These are phyloP conservation scores for Neomorphus geoffroyi DNA, from an alignment of 2,797 vertebrate genomes.

Conservation along the genomic window DNA sequence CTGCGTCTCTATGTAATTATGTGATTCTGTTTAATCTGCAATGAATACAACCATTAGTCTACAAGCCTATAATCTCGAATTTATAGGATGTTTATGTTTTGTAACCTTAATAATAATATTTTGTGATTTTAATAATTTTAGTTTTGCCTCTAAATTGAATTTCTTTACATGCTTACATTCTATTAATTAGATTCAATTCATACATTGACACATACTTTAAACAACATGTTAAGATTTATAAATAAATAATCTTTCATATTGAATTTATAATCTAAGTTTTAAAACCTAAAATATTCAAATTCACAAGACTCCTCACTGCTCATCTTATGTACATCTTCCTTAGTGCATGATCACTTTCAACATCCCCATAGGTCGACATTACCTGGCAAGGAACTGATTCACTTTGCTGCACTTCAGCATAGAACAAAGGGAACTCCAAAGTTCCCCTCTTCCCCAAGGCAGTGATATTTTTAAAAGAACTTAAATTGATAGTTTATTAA, in stretches of 20 bases:
- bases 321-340: not conserved
- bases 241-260: not conserved
- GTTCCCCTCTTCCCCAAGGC: not conserved
- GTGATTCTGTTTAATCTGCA: not conserved
- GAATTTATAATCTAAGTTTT: not conserved
- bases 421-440: not conserved
- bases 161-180: not conserved
- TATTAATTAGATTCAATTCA: not conserved
- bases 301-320: not conserved
- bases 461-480: not conserved
- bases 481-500: not conserved
- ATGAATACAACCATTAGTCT: not conserved
- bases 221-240: not conserved
- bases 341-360: not conserved
- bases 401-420: rapidly evolving
- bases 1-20: too few species aligned
- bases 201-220: not conserved
- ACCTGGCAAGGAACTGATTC: not conserved
- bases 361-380: not conserved
- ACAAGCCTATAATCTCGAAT: not conserved
- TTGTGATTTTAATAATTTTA: not conserved
- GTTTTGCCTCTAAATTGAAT: not conserved
- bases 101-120: not conserved
- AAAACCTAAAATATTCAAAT: not conserved
- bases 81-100: not conserved